These are phyloP conservation scores for Sacculina carcini DNA, from an alignment of 2,888 invertebrate species.

Conservation along the genomic window DNA sequence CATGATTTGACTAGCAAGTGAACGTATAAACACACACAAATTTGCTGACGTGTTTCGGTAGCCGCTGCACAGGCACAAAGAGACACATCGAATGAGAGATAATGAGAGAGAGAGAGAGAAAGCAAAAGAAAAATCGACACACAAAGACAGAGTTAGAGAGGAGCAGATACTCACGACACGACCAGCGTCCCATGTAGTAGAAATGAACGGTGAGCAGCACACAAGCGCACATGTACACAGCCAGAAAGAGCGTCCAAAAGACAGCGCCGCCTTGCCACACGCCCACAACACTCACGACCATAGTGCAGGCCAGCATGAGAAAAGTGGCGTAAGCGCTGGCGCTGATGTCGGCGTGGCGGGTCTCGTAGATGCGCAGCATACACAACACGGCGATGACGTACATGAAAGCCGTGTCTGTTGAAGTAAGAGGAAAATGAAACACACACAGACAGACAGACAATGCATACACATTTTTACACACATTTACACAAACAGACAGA, in stretches of 20 bases:
- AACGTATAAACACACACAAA: slow-evolving; percentile 21
- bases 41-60: slow-evolving; percentile 20
- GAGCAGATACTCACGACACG: slow-evolving; percentile 25
- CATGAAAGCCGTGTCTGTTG: slow-evolving; percentile 68
- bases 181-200: slow-evolving; percentile 46
- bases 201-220: slow-evolving; percentile 22
- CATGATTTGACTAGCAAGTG: too few species aligned
- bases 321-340: slow-evolving; percentile 42
- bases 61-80: background rate
- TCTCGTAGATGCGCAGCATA: slow-evolving; percentile 66
- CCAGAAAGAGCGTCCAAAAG: slow-evolving; percentile 48
- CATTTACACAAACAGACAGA: too few species aligned
- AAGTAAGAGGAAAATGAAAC: slow-evolving; percentile 8
- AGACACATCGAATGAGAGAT: slow-evolving; percentile 7
- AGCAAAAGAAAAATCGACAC: background rate
- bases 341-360: slow-evolving; percentile 61
- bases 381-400: slow-evolving; percentile 62
- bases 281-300: slow-evolving; percentile 23
- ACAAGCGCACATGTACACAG: slow-evolving; percentile 13
- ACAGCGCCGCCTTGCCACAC: slow-evolving; percentile 33
- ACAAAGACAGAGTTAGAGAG: background rate
- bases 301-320: slow-evolving; percentile 13
- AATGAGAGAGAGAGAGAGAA: slow-evolving; percentile 9
- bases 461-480: too few species aligned
- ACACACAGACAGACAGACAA: too few species aligned